These are phyloP conservation scores for Halcyon chelicuti DNA, from an alignment of 2,797 vertebrate genomes.

Conservation along the genomic window DNA sequence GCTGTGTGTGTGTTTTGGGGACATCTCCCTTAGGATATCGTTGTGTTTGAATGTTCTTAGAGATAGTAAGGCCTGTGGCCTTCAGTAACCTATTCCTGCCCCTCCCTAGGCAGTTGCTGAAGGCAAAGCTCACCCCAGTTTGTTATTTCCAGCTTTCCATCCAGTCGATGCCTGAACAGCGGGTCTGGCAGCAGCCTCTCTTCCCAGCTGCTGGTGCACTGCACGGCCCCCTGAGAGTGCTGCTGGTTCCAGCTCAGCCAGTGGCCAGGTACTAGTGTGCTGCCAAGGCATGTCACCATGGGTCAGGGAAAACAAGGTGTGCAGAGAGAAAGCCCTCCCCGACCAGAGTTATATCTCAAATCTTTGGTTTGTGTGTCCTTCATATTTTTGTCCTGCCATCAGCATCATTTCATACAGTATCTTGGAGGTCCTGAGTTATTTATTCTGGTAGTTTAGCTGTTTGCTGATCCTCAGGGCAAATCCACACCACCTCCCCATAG, in stretches of 20 bases:
- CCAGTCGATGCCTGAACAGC: accelerated
- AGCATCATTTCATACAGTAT: not conserved
- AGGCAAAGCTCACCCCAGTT: not conserved
- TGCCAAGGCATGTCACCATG: not conserved
- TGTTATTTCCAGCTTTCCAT: not conserved
- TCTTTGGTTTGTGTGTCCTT: not conserved
- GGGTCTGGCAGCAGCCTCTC: not conserved
- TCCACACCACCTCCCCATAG: not conserved
- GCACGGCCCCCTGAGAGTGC: accelerated
- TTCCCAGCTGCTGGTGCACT: not conserved
- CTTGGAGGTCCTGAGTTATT: not conserved
- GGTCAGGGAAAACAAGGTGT: not conserved
- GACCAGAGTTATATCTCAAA: not conserved
- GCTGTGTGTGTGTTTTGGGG: not conserved
- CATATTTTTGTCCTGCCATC: not conserved
- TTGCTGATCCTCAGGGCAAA: not conserved
- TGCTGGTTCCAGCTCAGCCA: not conserved
- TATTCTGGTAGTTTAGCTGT: not conserved
- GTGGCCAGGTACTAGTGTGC: not conserved
- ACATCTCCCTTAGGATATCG: not conserved
- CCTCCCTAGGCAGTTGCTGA: not conserved
- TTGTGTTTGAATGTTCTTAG: not conserved
- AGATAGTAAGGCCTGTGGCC: not conserved
- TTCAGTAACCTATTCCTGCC: not conserved
- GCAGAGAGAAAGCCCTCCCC: not conserved